These are phyloP conservation scores for Anoura caudifer DNA, from an alignment of 2,113 vertebrate species.

Conservation along the genomic window DNA sequence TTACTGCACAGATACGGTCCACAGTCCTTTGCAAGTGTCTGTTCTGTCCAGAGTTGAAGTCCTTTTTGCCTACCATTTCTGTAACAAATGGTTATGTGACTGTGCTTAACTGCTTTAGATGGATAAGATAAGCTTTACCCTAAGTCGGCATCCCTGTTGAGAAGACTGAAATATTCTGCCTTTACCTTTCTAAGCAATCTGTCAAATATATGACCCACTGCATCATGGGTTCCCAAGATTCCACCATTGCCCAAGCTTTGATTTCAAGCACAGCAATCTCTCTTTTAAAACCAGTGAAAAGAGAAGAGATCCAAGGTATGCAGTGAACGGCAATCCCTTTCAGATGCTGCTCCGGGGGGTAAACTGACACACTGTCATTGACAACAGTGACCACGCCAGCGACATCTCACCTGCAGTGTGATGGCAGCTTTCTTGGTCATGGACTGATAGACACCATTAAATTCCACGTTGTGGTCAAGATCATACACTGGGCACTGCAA, in stretches of 20 bases:
- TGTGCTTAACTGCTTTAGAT: background rate
- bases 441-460: conserved; percentile 86
- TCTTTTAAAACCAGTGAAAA: conserved; percentile 23
- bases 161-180: background rate
- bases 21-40: background rate
- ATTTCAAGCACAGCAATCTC: background rate
- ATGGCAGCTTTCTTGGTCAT: conserved; percentile 88
- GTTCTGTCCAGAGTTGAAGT: background rate
- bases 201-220: background rate
- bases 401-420: conserved; percentile 83
- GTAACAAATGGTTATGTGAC: background rate
- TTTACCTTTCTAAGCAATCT: background rate
- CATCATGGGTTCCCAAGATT: background rate
- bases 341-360: background rate
- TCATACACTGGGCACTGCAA: conserved; percentile 87
- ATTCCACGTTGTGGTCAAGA: conserved; percentile 86
- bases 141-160: background rate
- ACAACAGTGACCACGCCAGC: background rate
- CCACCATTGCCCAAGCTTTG: background rate
- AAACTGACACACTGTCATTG: background rate
- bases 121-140: background rate
- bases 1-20: background rate
- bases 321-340: background rate
- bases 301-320: background rate
- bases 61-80: background rate